Percentiles rank a stretch among this genome's conserved stretches.
phyloP scores from a whole-genome alignment of 2,797 vertebrate species.

The Lepus oiostolus region DNA sequence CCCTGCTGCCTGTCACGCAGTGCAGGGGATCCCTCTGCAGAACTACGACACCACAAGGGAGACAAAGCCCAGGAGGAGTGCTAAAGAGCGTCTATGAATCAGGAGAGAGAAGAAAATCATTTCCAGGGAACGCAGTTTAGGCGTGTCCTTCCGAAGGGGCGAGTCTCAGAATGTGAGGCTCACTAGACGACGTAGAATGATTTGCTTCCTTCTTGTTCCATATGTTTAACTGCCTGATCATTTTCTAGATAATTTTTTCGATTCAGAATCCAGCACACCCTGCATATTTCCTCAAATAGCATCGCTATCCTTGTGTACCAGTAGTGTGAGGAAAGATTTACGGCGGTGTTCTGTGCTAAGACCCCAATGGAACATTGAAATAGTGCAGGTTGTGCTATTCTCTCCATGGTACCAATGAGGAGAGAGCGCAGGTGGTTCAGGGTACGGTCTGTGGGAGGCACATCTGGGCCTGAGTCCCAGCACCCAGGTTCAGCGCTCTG shows the following conservation, averaged over 20 bases:
- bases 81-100: neutral
- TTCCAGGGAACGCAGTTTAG: neutral
- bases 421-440: neutral
- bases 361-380: neutral
- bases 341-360: neutral
- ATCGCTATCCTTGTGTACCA: neutral
- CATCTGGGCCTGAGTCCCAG: no score
- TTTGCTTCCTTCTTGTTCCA: neutral
- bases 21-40: no score
- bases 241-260: neutral
- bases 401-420: neutral
- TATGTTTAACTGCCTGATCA: neutral
- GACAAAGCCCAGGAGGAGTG: neutral
- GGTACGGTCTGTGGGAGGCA: neutral
- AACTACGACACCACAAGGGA: neutral
- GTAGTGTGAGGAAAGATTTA: neutral
- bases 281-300: neutral
- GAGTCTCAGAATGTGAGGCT: neutral
- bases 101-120: neutral
- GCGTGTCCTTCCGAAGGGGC: neutral
- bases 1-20: neutral
- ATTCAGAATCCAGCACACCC: neutral
- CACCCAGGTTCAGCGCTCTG: no score
- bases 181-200: neutral
- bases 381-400: neutral